A percentile compares a stretch with the other conserved stretches of the same genome.
These are phyloP conservation scores for Strix aluco DNA, from an alignment of 2,113 vertebrate species.

Conservation along the genomic window DNA sequence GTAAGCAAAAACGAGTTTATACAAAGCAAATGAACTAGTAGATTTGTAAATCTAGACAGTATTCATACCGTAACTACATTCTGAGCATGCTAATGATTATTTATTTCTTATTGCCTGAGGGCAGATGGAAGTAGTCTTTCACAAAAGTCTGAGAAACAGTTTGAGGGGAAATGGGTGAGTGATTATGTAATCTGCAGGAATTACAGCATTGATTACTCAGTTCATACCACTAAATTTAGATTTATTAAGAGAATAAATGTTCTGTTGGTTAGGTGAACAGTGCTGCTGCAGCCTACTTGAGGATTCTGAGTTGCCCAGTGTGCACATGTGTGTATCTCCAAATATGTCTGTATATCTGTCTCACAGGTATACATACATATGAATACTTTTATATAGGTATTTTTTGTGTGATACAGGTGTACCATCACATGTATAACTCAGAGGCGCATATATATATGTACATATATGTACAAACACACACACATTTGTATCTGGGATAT, in stretches of 20 bases:
- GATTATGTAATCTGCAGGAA: not conserved
- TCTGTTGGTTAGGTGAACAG: not conserved
- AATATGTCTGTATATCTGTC: no score
- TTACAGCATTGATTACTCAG: slow-evolving; percentile 1
- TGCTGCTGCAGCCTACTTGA: not conserved
- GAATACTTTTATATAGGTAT: rapidly evolving
- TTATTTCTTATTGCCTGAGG: slow-evolving; percentile 22
- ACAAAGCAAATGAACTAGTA: slow-evolving; percentile 5
- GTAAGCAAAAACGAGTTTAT: not conserved
- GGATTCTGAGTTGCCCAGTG: not conserved
- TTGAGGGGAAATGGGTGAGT: not conserved
- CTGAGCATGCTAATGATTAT: slow-evolving; percentile 23
- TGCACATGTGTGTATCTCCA: not conserved
- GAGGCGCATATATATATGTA: not conserved
- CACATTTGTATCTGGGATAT: no score
- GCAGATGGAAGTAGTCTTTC: slow-evolving; percentile 19
- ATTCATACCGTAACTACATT: slow-evolving; percentile 11
- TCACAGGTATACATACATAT: not conserved
- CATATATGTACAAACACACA: not conserved
- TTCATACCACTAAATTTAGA: not conserved
- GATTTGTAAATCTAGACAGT: slow-evolving; percentile 28
- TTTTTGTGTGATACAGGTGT: not conserved
- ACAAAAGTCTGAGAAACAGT: not conserved
- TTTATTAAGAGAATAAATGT: not conserved
- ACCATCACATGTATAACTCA: no score